These are phyloP conservation scores for Nymphalis c-album DNA, from an alignment of 2,888 invertebrate genomes.

Conservation along the genomic window DNA sequence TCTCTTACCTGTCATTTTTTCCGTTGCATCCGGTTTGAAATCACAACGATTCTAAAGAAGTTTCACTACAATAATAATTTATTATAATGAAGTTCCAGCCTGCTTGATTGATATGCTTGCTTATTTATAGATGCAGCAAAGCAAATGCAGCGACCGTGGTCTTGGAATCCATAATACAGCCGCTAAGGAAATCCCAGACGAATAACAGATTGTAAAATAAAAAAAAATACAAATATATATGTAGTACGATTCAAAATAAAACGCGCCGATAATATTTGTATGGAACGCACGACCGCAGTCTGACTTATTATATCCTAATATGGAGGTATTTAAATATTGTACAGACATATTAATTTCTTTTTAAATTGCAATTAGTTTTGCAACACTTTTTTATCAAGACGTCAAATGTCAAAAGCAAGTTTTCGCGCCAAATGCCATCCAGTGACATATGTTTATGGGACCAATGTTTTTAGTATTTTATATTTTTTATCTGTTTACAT, in stretches of 20 bases:
- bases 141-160: conserved; percentile 63
- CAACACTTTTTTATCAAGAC: not conserved
- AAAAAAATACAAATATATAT: too few relatives aligned
- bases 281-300: too few relatives aligned
- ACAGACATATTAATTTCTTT: too few relatives aligned
- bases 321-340: too few relatives aligned
- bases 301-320: too few relatives aligned
- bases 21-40: too few relatives aligned
- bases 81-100: too few relatives aligned
- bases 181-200: conserved; percentile 44
- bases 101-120: not conserved
- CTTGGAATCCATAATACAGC: conserved; percentile 62
- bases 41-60: too few relatives aligned
- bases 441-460: conserved; percentile 8
- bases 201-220: conserved; percentile 31
- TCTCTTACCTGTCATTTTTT: too few relatives aligned
- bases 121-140: conserved; percentile 63
- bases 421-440: conserved; percentile 5
- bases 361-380: not conserved
- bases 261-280: too few relatives aligned
- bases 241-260: too few relatives aligned
- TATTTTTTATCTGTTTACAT: not conserved
- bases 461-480: not conserved
- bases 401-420: not conserved
- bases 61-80: too few relatives aligned